phyloP scores from a whole-genome alignment of 2,888 invertebrate species.

The Drosophila acutilabella region DNA sequence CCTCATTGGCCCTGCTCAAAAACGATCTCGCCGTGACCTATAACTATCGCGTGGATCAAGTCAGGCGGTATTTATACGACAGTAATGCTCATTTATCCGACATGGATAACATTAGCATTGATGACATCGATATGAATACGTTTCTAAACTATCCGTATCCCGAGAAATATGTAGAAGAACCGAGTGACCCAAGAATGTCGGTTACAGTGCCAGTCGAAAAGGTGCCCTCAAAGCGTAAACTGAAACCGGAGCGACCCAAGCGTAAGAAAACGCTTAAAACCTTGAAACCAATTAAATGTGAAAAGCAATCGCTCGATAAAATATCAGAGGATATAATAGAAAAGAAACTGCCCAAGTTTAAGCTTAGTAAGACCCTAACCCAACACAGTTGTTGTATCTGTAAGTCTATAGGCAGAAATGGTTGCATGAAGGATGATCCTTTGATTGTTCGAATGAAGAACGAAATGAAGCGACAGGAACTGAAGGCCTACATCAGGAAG shows the following conservation, averaged over 20 bases:
- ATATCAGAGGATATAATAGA: neutral
- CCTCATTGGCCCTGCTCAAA: neutral
- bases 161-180: neutral
- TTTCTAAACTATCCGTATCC: constrained; percentile 32
- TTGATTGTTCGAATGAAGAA: constrained; percentile 43
- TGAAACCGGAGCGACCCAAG: no score
- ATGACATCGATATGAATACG: constrained; percentile 4
- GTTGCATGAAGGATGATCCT: constrained; percentile 25
- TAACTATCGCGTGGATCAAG: neutral
- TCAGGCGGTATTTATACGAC: neutral
- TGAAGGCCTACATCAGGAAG: constrained; percentile 46
- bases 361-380: neutral
- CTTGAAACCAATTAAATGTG: no score
- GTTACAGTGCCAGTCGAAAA: no score
- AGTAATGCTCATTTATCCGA: neutral
- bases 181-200: no score
- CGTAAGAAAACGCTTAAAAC: no score
- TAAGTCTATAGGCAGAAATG: constrained; percentile 12
- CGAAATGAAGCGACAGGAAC: constrained; percentile 42
- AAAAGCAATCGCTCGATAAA: neutral
- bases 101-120: constrained; percentile 8
- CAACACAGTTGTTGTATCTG: constrained; percentile 44
- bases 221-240: no score
- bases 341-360: neutral
- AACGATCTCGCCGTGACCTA: neutral